A percentile compares a stretch with the other conserved stretches of the same genome.
Evolutionary conservation across 2,888 invertebrate genomes (phyloP).

Genomic region (Liodrosophila aerea): DNA sequence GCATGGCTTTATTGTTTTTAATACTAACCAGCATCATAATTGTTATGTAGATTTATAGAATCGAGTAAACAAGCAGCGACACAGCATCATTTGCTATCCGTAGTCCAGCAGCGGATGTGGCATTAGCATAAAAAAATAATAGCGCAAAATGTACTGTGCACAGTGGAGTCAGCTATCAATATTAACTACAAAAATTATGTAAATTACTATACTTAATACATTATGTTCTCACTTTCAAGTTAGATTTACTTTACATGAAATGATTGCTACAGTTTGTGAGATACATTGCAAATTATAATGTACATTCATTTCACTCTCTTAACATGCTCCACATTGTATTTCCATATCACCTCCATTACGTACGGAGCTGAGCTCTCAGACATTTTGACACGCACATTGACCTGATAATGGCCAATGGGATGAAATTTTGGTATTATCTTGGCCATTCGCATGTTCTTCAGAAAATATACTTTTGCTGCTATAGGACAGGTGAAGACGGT

Average conservation of each 20-base stretch:
- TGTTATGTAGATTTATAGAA: conserved; percentile 73
- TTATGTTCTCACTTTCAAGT: too few relatives aligned
- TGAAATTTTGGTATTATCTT: conserved; percentile 12
- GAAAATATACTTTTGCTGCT: conserved; percentile 22
- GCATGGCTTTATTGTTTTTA: conserved; percentile 62
- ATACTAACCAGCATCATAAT: conserved; percentile 69
- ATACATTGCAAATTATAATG: too few relatives aligned
- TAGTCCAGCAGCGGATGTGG: conserved; percentile 28
- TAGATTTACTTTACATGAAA: too few relatives aligned
- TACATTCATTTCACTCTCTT: neutral
- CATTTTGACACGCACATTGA: neutral
- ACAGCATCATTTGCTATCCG: conserved; percentile 32
- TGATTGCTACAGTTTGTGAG: too few relatives aligned
- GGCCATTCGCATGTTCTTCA: conserved; percentile 14
- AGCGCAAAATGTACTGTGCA: conserved; percentile 6
- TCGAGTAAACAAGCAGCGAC: conserved; percentile 46
- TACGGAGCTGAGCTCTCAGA: neutral
- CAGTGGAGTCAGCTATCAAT: conserved; percentile 7
- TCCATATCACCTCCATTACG: conserved; percentile 33
- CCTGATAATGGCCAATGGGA: conserved; percentile 28
- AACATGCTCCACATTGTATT: conserved; percentile 19
- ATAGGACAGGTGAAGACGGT: conserved; percentile 34
- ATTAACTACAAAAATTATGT: neutral
- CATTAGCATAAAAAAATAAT: conserved; percentile 21
- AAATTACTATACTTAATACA: too few relatives aligned